Conservation (phyloP, 2,797 vertebrate genomes). For the Sebastes aleutianus region DNA sequence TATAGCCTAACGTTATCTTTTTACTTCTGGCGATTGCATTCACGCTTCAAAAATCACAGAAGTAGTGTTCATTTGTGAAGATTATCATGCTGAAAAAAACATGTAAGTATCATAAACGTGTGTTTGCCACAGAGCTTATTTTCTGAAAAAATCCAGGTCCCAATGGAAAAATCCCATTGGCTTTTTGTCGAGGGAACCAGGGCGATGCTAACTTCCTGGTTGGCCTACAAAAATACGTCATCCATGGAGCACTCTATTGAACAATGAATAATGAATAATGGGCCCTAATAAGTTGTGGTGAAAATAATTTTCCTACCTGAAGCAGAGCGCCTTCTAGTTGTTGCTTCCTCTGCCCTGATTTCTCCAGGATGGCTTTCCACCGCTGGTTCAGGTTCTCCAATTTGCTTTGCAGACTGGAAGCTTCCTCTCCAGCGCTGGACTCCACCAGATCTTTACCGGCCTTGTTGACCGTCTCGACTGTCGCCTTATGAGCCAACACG, state of each 20-base stretch:
- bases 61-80: no score
- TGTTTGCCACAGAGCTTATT: no score
- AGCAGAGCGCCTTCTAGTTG: constrained; percentile 92
- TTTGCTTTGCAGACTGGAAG: constrained; percentile 90
- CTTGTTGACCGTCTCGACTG: constrained; percentile 93
- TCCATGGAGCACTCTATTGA: background rate
- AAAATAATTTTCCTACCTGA: constrained; percentile 81
- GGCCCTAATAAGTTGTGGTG: background rate
- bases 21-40: no score
- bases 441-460: constrained; percentile 92
- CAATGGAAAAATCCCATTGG: no score
- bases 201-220: no score
- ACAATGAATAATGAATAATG: background rate
- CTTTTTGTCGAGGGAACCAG: no score
- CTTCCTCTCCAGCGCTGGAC: constrained; percentile 95
- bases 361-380: constrained; percentile 93
- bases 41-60: no score
- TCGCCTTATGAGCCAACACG: constrained; percentile 94
- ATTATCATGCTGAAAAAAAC: no score
- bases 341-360: constrained; percentile 90
- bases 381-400: constrained; percentile 91
- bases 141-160: no score
- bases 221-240: no score
- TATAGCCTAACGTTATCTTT: no score
- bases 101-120: no score